These are phyloP conservation scores for Chrysemys picta DNA, from an alignment of 2,113 vertebrate species.

Conservation along the genomic window DNA sequence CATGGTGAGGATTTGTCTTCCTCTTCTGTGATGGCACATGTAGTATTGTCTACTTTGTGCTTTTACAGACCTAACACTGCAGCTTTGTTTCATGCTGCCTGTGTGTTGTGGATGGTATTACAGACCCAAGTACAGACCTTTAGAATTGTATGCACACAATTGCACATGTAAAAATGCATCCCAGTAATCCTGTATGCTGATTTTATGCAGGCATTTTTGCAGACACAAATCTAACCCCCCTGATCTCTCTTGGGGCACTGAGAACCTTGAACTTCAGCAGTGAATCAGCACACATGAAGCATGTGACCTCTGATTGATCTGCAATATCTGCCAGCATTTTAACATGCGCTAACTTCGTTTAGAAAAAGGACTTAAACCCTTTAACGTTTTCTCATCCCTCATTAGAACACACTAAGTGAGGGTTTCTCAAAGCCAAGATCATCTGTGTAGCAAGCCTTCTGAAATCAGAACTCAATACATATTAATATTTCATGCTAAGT, in stretches of 20 bases:
- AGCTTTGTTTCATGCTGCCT: too few relatives aligned
- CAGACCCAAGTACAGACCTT: too few relatives aligned
- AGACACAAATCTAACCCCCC: not conserved
- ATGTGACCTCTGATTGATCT: not conserved
- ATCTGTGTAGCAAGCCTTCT: not conserved
- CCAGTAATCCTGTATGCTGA: not conserved
- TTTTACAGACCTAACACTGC: not conserved
- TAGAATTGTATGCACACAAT: too few relatives aligned
- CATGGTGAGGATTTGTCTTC: not conserved
- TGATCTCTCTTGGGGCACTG: not conserved
- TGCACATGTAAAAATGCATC: too few relatives aligned
- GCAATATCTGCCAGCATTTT: not conserved
- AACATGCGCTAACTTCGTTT: not conserved
- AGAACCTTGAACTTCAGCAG: not conserved
- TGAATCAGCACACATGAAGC: not conserved
- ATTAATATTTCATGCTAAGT: not conserved
- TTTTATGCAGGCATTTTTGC: not conserved
- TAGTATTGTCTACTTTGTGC: not conserved
- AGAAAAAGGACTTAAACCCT: not conserved
- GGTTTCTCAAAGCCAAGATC: not conserved
- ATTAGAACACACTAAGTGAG: not conserved
- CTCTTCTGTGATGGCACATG: not conserved
- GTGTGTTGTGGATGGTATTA: too few relatives aligned
- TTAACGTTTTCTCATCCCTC: not conserved
- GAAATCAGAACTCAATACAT: not conserved